Evolutionary conservation across 2,888 invertebrate genomes (phyloP), one percentile per base, ranked within the genome.

Genomic region (Macrophya alboannulata): DNA sequence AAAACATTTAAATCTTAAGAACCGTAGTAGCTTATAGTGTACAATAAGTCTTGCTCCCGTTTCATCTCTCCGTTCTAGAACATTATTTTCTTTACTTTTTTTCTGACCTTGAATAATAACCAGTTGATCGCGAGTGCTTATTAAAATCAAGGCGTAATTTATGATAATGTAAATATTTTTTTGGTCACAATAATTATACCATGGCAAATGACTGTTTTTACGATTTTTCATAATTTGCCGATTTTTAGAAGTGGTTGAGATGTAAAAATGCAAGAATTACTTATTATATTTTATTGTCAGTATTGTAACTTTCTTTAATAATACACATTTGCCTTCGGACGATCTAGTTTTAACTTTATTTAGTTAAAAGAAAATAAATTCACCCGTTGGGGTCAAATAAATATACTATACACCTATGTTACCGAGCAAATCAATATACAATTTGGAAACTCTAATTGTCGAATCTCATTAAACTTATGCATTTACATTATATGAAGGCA

Each of bases 381-480:
- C 31, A 25, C 37, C 37, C 40, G 59, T 40, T n/a, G 79, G 12
- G 31, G 59, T 79, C 15, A 79, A 59, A 59, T 1, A 40, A 79
- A 55, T 79, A 79, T 25, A 62, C 12, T 62, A 55, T 40, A 40
- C 43, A 21, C 45, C 43, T 74, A 45, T 83, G 48, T 83, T 68
- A 71, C 51, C 68, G n/a, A 48, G 68, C 31, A 83, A 68, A 68
- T 83, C 37, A 68, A 68, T 74, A 45, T 74, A 68, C 77, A 83
- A 43, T 83, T 85, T 83, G 72, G 85, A 85, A 82, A 62, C 62
- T 82, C 48, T 72, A 86, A 86, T 59, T 88, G 86, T 87, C 86
- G 91, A 92, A 92, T 92, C 91, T 91, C 91, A 88, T 88, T 86
- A 84, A 87, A 86, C 87, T 85, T 87, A 86, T 83, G 86, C 86